Evolutionary conservation across 2,797 vertebrate species (phyloP).

Genomic region (Cyclura pinguis): DNA sequence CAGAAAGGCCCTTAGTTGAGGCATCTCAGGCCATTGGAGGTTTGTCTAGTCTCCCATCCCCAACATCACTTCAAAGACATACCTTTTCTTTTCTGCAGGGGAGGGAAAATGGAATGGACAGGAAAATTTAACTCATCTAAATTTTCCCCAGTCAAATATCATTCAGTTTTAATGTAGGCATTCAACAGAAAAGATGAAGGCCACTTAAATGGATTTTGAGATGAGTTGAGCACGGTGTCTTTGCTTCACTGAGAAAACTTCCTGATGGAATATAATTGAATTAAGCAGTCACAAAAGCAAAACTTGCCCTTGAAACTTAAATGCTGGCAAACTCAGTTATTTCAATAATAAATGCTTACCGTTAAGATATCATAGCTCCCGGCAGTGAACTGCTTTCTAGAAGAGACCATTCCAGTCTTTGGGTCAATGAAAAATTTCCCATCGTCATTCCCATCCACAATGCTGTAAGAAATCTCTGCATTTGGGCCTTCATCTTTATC

Average conservation of each 20-base stretch:
- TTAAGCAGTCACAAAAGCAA: background rate
- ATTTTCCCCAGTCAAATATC: background rate
- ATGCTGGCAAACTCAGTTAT: background rate
- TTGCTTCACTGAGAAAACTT: background rate
- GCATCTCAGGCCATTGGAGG: too few relatives aligned
- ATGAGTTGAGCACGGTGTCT: background rate
- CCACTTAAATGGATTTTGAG: background rate
- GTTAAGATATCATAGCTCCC: slow-evolving; percentile 97
- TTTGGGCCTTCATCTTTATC: slow-evolving; percentile 94
- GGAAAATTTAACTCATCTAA: background rate
- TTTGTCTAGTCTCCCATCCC: too few relatives aligned
- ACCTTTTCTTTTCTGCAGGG: too few relatives aligned
- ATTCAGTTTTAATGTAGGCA: background rate
- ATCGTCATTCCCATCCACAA: slow-evolving; percentile 93
- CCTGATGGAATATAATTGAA: background rate
- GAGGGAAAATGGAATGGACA: background rate
- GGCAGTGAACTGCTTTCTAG: slow-evolving; percentile 91
- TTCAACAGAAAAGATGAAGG: background rate
- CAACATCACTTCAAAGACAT: too few relatives aligned
- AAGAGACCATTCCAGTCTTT: slow-evolving; percentile 95
- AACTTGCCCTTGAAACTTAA: background rate
- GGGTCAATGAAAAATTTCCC: slow-evolving; percentile 96
- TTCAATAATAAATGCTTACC: slow-evolving; percentile 77
- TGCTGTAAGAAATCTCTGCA: slow-evolving; percentile 93
- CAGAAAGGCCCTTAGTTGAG: too few relatives aligned